Evolutionary conservation across 2,888 invertebrate genomes (phyloP), one percentile per base, ranked within the genome.

Genomic region (Chalcis sispes): DNA sequence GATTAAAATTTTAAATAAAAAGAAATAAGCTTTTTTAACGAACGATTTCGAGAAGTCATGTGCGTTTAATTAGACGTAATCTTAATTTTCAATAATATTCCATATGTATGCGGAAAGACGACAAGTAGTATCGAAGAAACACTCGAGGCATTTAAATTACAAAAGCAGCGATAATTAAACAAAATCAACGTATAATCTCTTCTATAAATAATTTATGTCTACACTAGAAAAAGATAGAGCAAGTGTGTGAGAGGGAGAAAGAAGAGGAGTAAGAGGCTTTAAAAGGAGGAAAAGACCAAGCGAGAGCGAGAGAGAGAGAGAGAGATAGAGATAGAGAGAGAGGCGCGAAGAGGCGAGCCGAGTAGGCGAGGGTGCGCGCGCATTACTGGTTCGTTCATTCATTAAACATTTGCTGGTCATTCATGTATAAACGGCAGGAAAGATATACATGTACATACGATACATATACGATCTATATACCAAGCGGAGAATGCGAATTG

Each of bases 301-400:
- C 29, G 23, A 18, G n/a, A n/a, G n/a, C 46, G 7, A 29, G 36
- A 61, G 23, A 48, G 52, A 36, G 18, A 50, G 52, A 23, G 50
- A 50, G 46, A 46, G 27, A 20, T 15, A 15, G 2, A 46, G 2
- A 36, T 36, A 36, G 10, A 10, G 10, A 15, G 8, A 25, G 27
- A 62, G 27, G 46, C 25, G 20, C 20, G 23, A 66, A 54, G 52
- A 54, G 36, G n/a, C 52, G 23, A 32, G 7, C 3, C 32, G 58
- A 32, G 58, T 58, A 74, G 64, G 58, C 77, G 77, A 59, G 75
- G 73, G 71, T 78, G 54, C 75, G 77, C 64, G 75, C 75, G 70
- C 56, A n/a, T n/a, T n/a, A n/a, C n/a, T n/a, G n/a, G n/a, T 79
- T 79, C 79, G 64, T 80, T 79, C 81, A 80, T 81, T 81, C 79